Base-by-base conservation (phyloP, 2,113 vertebrate genomes). In the Eolophus roseicapilla region DNA sequence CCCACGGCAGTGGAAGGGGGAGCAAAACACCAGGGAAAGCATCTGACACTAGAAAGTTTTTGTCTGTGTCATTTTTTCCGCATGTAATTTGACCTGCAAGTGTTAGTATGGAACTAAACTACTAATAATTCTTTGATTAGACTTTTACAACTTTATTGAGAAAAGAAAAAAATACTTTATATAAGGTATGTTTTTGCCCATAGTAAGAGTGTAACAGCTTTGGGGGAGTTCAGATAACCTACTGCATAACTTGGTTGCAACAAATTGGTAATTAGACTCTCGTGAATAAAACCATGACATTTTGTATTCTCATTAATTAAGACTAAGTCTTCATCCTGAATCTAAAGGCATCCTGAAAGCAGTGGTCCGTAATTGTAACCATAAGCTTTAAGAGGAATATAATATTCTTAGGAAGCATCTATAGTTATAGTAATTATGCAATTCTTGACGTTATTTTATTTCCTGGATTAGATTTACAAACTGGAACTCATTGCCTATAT, bases 121-220 rank as follows among this genome's bases (percentile, higher is more conserved):
- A 19, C 9, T 35, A 70, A 47, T 52, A 81, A 33, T 29, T 77
- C 18, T 78, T 87, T 31, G 11, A 57, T 62, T 47, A 79, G 18
- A 44, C 33, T 50, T 73, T 25, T 67, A 53, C 13, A 16, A 33
- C 15, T 65, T 63, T 21, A 43, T 31, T 55, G 43, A 60, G n/a
- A 5, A 10, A 3, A 28, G n/a, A 43, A 5, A 2, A 21, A 37
- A 23, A 15, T 0, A 16, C 14, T 49, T 35, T 1, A 19, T 69
- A 11, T n/a, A 35, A 52, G 25, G 3, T 68, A 44, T 25, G 9
- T 13, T 81, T 82, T 90, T 80, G 19, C 16, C 8, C 4, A 10
- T 23, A 49, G 6, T 59, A 50, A 44, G 44, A 65, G 10, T 83
- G 13, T 88, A 53, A 63, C 19, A 63, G 28, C 65, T 79, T 71